A percentile compares a stretch with the other conserved stretches of the same genome.
Evolutionary conservation across 1,140 invertebrate species (phyloP).

Genomic region (Drosophila navojoa): DNA sequence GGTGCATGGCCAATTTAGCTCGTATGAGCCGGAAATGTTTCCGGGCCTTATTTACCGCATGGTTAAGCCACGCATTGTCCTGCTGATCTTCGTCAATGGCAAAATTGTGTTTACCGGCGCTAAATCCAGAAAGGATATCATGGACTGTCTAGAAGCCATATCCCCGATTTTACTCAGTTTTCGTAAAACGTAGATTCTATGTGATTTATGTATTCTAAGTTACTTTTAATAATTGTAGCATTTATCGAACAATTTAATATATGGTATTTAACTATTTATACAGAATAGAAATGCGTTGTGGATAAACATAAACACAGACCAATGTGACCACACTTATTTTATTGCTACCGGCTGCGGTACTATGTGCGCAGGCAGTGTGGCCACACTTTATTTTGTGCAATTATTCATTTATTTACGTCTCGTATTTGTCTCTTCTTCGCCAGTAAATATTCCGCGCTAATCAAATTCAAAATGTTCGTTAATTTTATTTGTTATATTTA

Average conservation of each 20-base stretch:
- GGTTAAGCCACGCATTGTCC: conserved; percentile 97
- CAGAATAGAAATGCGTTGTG: no score
- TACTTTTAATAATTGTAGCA: conserved; percentile 15
- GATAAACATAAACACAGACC: neutral
- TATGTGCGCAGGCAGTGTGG: no score
- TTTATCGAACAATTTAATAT: conserved; percentile 45
- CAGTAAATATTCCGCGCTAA: neutral
- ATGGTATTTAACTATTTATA: neutral
- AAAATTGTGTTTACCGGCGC: conserved; percentile 98
- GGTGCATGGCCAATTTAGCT: conserved; percentile 97
- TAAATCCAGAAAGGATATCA: conserved; percentile 95
- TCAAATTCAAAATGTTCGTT: conserved; percentile 2
- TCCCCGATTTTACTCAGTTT: conserved; percentile 98
- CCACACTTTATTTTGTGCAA: no score
- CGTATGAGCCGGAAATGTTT: conserved; percentile 96
- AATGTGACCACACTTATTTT: conserved; percentile 10
- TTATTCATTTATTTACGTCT: no score
- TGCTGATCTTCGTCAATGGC: conserved; percentile 99
- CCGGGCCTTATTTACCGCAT: conserved; percentile 99
- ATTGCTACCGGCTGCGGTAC: no score
- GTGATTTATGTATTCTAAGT: conserved; percentile 2
- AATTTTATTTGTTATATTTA: conserved; percentile 15
- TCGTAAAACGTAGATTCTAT: conserved; percentile 88
- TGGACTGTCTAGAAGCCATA: conserved; percentile 97
- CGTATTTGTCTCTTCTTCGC: no score